Evolutionary conservation across 2,113 vertebrate species (phyloP), one percentile per base, ranked within the genome.

Genomic region (Microtus pennsylvanicus): DNA sequence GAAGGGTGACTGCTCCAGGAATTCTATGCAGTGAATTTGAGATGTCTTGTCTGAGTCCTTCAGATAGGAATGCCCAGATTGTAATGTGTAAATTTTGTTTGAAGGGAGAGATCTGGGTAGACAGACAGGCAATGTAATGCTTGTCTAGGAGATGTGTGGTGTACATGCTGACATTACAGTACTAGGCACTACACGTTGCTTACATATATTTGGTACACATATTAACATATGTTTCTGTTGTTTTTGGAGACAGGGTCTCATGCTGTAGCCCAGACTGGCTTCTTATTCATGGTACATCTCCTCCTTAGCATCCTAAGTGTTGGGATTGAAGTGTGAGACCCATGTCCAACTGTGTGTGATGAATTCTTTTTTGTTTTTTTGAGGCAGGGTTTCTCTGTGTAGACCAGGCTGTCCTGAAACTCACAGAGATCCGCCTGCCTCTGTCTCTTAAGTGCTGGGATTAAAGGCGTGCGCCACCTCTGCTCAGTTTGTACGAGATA

Each of bases 91-190:
- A 30, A 89, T 47, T 90, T 55, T 93, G 70, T 80, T 87, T 19
- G 81, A 58, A 90, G 38, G 55, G 94, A 90, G 61, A 92, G 22
- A 58, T 33, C 12, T 91, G 74, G 33, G 52, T 65, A 77, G 93
- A 19, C 16, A 52, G 50, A 90, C 82, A 42, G 26, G n/a, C 33
- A 52, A 61, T 26, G 35, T 3, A 58, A 61, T 50, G 70, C 11
- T 55, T 81, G 24, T 89, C 52, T 86, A 5, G 38, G 45, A 30
- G 35, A 22, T 76, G 42, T 81, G 55, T 42, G 61, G 52, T 13
- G 8, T 0, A 0, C 47, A 17, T n/a, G 24, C 90, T 89, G 45
- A 22, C 42, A 1, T 0, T 58, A 63, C 1, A 13, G 69, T 42
- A 28, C 38, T 93, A 22, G 78, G 70, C 61, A 75, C 33, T 1